These are phyloP conservation scores for Odobenus rosmarus DNA, from an alignment of 2,113 vertebrate species.

Conservation along the genomic window DNA sequence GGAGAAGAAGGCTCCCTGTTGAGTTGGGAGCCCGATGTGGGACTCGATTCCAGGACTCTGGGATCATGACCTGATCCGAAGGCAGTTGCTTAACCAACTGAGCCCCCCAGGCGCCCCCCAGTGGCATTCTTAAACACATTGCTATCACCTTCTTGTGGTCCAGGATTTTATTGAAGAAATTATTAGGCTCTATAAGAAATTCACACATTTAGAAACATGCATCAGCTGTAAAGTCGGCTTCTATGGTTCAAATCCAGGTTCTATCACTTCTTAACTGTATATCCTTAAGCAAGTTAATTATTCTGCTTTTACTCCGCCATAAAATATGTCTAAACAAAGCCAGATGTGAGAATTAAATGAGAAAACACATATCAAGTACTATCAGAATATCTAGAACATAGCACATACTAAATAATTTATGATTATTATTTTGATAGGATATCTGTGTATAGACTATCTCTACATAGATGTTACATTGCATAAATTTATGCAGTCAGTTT, in stretches of 20 bases:
- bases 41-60: no score
- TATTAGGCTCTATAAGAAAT: neutral
- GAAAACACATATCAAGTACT: no score
- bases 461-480: neutral
- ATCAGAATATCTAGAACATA: neutral
- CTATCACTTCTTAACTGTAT: neutral
- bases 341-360: neutral
- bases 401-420: neutral
- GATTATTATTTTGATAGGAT: neutral
- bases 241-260: neutral
- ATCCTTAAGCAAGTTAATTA: neutral
- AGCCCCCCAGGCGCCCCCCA: no score
- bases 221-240: neutral
- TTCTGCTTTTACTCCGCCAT: neutral
- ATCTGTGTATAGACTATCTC: neutral
- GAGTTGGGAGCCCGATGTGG: no score
- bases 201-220: neutral
- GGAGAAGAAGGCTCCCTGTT: no score
- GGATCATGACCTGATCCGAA: no score
- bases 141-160: neutral
- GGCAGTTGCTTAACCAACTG: no score
- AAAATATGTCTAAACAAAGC: neutral
- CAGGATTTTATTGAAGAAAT: neutral
- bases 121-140: neutral
- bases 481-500: neutral